phyloP scores from a whole-genome alignment of 2,888 invertebrate species.

The Synanthedon myopaeformis region DNA sequence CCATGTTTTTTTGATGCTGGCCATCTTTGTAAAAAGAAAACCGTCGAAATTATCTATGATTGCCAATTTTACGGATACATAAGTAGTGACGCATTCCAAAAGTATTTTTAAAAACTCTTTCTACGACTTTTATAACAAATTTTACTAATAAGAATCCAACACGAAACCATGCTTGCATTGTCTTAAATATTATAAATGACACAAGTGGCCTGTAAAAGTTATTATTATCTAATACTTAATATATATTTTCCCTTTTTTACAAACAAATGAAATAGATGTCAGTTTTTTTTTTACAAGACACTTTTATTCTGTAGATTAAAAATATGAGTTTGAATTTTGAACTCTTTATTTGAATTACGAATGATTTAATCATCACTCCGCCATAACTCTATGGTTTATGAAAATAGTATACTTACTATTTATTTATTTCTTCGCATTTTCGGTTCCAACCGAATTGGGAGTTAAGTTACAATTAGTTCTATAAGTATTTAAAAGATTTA shows the following conservation, averaged over 20 bases:
- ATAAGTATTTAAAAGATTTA: constrained; percentile 64
- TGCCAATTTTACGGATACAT: constrained; percentile 15
- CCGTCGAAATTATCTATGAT: constrained; percentile 31
- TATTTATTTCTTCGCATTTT: constrained; percentile 14
- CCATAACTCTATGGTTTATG: no score
- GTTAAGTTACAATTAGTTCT: constrained; percentile 37
- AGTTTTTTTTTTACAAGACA: no score
- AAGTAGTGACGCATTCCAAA: constrained; percentile 59
- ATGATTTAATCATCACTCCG: no score
- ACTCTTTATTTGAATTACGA: no score
- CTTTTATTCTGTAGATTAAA: no score
- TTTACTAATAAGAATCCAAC: not conserved
- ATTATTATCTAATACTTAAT: no score
- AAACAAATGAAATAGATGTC: no score
- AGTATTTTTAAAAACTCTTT: constrained; percentile 35
- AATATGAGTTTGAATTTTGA: no score
- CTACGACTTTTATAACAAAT: not conserved
- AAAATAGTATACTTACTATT: no score
- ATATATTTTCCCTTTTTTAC: no score
- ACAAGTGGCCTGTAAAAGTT: constrained; percentile 16
- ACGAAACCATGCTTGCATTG: constrained; percentile 2
- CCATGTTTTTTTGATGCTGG: constrained; percentile 41
- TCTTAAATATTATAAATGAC: constrained; percentile 20
- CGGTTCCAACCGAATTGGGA: constrained; percentile 19
- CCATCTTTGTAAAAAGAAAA: constrained; percentile 25